These are phyloP conservation scores for Telenomus remus DNA, from an alignment of 1,140 invertebrate genomes.

Conservation along the genomic window DNA sequence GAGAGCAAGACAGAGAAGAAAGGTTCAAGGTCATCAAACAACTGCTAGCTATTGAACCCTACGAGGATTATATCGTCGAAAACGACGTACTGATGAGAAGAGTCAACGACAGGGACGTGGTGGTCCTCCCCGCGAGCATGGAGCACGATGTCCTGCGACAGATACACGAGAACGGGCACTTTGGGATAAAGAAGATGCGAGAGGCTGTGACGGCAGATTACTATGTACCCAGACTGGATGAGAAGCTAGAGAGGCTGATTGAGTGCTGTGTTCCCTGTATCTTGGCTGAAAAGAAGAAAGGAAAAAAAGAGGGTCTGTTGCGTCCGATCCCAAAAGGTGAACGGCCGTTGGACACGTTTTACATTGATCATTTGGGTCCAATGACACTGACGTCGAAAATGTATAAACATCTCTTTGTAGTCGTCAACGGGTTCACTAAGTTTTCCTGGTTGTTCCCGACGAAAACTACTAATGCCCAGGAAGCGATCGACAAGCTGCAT, in stretches of 20 bases:
- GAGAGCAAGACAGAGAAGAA: constrained; percentile 11
- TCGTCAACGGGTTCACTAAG: constrained; percentile 67
- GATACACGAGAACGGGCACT: constrained; percentile 66
- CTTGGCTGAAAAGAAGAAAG: constrained; percentile 37
- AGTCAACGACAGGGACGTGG: constrained; percentile 10
- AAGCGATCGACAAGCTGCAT: constrained; percentile 58
- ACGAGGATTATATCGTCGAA: constrained; percentile 19
- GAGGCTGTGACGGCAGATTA: constrained; percentile 66
- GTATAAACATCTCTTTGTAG: constrained; percentile 16
- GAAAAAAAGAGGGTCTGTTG: not conserved
- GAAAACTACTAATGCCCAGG: constrained; percentile 56
- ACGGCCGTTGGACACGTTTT: not conserved
- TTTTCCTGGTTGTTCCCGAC: constrained; percentile 69
- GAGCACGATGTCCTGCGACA: constrained; percentile 59
- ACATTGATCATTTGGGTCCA: constrained; percentile 5
- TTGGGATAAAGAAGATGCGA: constrained; percentile 65
- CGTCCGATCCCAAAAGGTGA: not conserved
- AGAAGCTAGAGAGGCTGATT: constrained; percentile 57
- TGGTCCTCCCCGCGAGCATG: constrained; percentile 58
- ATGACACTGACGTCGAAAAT: not conserved
- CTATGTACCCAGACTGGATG: constrained; percentile 65
- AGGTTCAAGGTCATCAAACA: not conserved
- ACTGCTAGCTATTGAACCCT: not conserved
- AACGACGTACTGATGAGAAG: constrained; percentile 3
- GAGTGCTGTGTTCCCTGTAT: constrained; percentile 64